A percentile compares a stretch with the other conserved stretches of the same genome.
phyloP scores from a whole-genome alignment of 2,888 invertebrate species.

The Callosobruchus maculatus region DNA sequence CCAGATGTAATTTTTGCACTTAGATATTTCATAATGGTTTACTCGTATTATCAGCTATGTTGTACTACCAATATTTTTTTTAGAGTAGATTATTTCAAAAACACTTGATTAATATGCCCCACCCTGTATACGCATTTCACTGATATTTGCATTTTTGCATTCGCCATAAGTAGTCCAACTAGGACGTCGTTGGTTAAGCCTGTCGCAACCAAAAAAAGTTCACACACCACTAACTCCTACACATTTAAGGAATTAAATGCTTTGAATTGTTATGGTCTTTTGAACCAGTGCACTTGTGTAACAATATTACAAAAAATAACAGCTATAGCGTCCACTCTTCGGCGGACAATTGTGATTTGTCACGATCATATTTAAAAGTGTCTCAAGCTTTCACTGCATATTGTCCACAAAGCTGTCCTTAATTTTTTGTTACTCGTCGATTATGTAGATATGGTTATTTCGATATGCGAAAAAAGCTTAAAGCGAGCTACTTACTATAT shows the following conservation, averaged over 20 bases:
- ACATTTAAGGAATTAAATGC: background rate
- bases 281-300: background rate
- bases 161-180: no score
- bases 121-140: no score
- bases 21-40: no score
- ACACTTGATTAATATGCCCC: no score
- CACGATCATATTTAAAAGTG: background rate
- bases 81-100: no score
- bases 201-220: background rate
- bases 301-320: background rate
- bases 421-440: background rate
- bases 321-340: background rate
- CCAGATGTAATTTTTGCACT: no score
- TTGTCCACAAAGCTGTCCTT: background rate
- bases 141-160: no score
- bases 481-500: background rate
- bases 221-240: background rate
- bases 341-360: background rate
- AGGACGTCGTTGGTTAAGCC: no score
- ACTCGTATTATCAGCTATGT: no score
- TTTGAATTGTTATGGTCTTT: background rate
- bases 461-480: background rate
- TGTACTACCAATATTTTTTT: no score
- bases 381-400: background rate
- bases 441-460: background rate